phyloP scores from a whole-genome alignment of 2,888 invertebrate species.

The Drosophila monieri region DNA sequence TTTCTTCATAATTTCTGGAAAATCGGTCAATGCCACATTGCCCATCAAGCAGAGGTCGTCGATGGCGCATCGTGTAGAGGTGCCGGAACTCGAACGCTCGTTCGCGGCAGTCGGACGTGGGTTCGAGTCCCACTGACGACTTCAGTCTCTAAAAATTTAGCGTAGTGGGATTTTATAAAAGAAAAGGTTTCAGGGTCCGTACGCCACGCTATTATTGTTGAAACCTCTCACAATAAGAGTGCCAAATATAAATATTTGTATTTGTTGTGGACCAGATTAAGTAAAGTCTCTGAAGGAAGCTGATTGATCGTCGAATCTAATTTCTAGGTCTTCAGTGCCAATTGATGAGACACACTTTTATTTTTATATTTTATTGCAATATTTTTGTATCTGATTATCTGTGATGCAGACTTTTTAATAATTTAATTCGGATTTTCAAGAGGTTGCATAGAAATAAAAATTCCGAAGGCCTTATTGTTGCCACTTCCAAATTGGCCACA shows the following conservation, averaged over 20 bases:
- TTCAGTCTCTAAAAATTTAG: no score
- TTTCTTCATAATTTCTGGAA: background rate
- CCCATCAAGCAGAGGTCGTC: background rate
- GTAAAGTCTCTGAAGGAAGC: slow-evolving; percentile 60
- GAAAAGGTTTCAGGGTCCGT: background rate
- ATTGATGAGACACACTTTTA: slow-evolving; percentile 51
- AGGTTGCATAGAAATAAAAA: slow-evolving; percentile 14
- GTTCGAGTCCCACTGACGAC: background rate
- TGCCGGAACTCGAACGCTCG: background rate
- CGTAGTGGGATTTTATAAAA: no score
- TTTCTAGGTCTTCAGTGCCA: slow-evolving; percentile 64
- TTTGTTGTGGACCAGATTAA: slow-evolving; percentile 44
- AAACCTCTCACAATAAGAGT: slow-evolving; percentile 45
- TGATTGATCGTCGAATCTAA: slow-evolving; percentile 53
- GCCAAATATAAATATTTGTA: slow-evolving; percentile 37
- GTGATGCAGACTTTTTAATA: background rate
- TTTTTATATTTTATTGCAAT: background rate
- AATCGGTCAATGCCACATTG: background rate
- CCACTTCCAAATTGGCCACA: slow-evolving; percentile 39
- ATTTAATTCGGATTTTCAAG: slow-evolving; percentile 11
- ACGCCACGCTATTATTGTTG: slow-evolving; percentile 58
- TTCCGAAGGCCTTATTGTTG: slow-evolving; percentile 48
- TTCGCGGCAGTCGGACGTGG: background rate
- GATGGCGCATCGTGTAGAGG: background rate
- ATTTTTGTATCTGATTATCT: background rate